A percentile compares a stretch with the other conserved stretches of the same genome.
These are phyloP conservation scores for Parnassius smintheus DNA, from an alignment of 2,888 invertebrate genomes.

Conservation along the genomic window DNA sequence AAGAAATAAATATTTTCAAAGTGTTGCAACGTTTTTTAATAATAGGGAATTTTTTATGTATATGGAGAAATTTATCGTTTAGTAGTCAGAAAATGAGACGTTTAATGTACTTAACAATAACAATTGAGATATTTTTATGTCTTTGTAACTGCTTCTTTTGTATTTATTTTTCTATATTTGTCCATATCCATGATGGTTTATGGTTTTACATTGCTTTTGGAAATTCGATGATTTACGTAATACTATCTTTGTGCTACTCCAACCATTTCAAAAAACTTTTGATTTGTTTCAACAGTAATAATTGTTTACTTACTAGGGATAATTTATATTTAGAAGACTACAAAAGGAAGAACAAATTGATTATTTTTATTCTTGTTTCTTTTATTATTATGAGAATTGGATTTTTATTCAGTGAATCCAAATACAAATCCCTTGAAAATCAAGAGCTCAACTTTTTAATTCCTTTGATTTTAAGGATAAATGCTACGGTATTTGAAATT, in stretches of 20 bases:
- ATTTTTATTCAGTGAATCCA: not conserved
- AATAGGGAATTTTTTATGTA: slow-evolving; percentile 3
- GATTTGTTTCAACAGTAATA: not conserved
- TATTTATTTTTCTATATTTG: slow-evolving; percentile 1
- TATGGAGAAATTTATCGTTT: slow-evolving; percentile 13
- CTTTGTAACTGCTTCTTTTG: not conserved
- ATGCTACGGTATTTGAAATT: not conserved
- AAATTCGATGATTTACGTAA: slow-evolving; percentile 3
- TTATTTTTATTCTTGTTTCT: not conserved
- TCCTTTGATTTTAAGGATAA: not conserved
- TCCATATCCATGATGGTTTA: not conserved
- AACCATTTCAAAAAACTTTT: slow-evolving; percentile 8
- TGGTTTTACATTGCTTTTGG: not conserved
- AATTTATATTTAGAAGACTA: slow-evolving; percentile 10
- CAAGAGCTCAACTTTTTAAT: not conserved
- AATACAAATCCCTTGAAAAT: not conserved
- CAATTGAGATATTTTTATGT: slow-evolving; percentile 1
- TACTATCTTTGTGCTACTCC: not conserved
- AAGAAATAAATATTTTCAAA: slow-evolving; percentile 7
- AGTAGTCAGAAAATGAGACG: not conserved
- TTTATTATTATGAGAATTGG: not conserved
- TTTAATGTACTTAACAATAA: not conserved
- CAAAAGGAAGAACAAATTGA: not conserved
- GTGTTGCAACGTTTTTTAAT: slow-evolving; percentile 1
- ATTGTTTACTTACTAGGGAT: not conserved